phyloP scores from a whole-genome alignment of 2,113 vertebrate genomes.

The Neotoma lepida region DNA sequence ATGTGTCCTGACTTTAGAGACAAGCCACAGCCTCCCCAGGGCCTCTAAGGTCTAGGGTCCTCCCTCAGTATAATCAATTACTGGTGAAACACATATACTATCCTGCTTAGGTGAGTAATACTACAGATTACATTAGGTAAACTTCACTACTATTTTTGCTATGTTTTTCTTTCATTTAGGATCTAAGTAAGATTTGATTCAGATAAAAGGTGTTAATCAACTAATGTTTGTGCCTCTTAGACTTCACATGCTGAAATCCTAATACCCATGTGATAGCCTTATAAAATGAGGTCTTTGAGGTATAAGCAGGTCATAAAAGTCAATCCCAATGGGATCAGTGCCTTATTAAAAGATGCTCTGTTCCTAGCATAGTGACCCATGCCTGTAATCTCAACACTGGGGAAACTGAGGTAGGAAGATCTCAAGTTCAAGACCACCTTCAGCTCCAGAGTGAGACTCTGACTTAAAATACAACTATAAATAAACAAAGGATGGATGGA shows the following conservation, averaged over 20 bases:
- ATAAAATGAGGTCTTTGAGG: background rate
- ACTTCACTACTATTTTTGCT: slow-evolving; percentile 1
- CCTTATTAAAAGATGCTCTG: background rate
- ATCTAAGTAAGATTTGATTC: slow-evolving; percentile 33
- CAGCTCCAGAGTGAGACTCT: background rate
- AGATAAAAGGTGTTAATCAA: background rate
- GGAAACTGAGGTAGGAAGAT: background rate
- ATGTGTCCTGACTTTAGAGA: background rate
- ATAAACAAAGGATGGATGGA: background rate
- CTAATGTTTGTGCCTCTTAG: background rate
- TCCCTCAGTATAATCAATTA: background rate
- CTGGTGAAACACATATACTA: background rate
- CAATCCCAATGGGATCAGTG: background rate
- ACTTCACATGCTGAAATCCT: background rate
- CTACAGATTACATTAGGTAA: background rate
- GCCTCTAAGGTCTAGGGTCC: background rate
- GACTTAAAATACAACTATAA: background rate
- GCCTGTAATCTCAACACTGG: background rate
- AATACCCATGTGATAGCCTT: background rate
- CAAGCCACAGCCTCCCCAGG: background rate
- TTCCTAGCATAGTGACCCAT: background rate
- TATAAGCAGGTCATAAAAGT: background rate
- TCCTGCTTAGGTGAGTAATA: background rate
- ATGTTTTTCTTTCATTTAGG: slow-evolving; percentile 51
- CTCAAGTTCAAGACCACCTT: background rate